Conservation (phyloP, 2,113 vertebrate genomes). For the Salvator merianae region DNA sequence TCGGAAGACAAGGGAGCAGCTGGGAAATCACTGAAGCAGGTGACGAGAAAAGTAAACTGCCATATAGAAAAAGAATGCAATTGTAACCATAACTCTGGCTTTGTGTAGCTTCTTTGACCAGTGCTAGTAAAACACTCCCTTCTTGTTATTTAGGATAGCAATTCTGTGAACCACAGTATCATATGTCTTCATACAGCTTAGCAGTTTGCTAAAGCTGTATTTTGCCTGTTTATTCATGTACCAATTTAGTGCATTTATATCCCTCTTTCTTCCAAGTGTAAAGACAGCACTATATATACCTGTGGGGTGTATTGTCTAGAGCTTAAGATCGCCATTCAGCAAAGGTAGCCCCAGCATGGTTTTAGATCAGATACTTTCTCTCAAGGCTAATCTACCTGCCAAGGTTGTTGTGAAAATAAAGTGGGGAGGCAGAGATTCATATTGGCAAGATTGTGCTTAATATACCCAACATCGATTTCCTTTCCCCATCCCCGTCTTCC, state of each 20-base stretch:
- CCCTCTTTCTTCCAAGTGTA: too few species aligned
- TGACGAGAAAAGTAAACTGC: not conserved
- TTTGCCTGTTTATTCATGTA: not conserved
- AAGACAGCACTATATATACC: too few species aligned
- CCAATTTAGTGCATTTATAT: not conserved
- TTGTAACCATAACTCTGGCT: not conserved
- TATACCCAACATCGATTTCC: not conserved
- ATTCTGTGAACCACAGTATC: too few species aligned
- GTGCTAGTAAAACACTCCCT: fast-evolving
- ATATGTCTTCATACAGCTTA: not conserved
- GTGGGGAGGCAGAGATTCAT: too few species aligned
- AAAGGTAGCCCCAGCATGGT: too few species aligned
- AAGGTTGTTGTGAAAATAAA: too few species aligned
- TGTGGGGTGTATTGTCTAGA: too few species aligned
- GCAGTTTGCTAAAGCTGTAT: not conserved
- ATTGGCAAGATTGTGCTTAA: not conserved
- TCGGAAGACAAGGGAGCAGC: not conserved
- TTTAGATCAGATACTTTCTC: too few species aligned
- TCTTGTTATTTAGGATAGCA: not conserved
- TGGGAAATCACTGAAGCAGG: not conserved
- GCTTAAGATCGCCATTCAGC: too few species aligned
- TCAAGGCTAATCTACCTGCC: too few species aligned
- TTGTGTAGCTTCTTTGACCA: not conserved
- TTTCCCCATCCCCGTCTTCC: not conserved
- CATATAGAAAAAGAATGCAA: not conserved